These are phyloP conservation scores for Trichosurus vulpecula DNA, from an alignment of 2,797 vertebrate species.

Conservation along the genomic window DNA sequence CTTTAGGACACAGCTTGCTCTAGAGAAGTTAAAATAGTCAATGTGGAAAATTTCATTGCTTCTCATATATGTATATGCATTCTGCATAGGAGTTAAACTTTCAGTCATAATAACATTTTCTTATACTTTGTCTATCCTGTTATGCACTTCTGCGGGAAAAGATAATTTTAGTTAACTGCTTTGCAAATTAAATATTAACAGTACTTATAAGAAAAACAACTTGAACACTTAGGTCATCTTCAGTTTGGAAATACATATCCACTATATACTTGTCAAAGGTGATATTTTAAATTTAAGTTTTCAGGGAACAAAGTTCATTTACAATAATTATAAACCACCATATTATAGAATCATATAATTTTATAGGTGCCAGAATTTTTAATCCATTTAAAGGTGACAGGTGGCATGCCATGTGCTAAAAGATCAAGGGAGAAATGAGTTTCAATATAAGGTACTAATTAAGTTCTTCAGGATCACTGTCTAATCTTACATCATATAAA, in stretches of 20 bases:
- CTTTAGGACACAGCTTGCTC: slow-evolving; percentile 18
- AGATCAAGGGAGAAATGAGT: not conserved
- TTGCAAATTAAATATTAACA: slow-evolving; percentile 32
- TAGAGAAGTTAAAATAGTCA: slow-evolving; percentile 31
- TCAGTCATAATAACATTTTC: slow-evolving; percentile 34
- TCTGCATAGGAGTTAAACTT: slow-evolving; percentile 15
- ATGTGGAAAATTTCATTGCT: slow-evolving; percentile 40
- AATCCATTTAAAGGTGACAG: not conserved
- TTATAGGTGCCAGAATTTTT: not conserved
- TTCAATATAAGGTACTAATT: not conserved
- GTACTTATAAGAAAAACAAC: slow-evolving; percentile 37
- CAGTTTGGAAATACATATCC: slow-evolving; percentile 21
- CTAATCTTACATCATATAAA: not conserved
- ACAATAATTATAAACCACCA: not conserved
- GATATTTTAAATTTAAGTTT: slow-evolving; percentile 21
- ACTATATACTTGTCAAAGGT: slow-evolving; percentile 18
- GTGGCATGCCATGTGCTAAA: not conserved
- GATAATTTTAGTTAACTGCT: slow-evolving; percentile 44
- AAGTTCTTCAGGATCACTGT: not conserved
- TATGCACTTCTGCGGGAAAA: slow-evolving; percentile 55
- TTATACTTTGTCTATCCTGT: slow-evolving; percentile 25
- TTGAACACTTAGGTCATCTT: slow-evolving; percentile 34
- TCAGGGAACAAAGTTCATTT: not conserved
- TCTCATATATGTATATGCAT: slow-evolving; percentile 36
- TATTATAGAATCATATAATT: not conserved